phyloP scores from a whole-genome alignment of 2,113 vertebrate species.

The Notothenia rossii region DNA sequence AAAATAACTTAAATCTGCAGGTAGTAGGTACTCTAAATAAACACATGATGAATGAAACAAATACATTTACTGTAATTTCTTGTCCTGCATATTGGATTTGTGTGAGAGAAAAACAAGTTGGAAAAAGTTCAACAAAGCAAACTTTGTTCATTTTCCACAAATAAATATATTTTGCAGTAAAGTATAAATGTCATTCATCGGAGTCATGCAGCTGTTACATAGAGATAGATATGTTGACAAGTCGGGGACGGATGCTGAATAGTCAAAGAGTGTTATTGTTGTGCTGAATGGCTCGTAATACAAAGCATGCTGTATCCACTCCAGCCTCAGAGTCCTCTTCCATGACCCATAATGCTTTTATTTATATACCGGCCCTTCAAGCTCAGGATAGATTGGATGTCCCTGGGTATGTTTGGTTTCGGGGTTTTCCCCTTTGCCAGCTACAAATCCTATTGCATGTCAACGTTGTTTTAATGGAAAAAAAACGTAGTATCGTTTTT shows the following conservation, averaged over 20 bases:
- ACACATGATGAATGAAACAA: background rate
- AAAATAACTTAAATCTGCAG: background rate
- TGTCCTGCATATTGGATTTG: background rate
- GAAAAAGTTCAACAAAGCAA: background rate
- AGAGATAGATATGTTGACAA: conserved; percentile 12
- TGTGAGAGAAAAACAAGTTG: background rate
- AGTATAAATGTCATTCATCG: background rate
- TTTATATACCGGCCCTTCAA: background rate
- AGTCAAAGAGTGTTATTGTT: conserved; percentile 11
- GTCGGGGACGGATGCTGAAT: background rate
- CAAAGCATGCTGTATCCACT: conserved; percentile 14
- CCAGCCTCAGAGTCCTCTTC: background rate
- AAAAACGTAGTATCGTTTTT: too few relatives aligned
- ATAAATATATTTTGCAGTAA: conserved; percentile 1
- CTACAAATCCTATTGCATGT: background rate
- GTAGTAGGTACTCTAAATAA: background rate
- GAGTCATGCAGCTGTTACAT: conserved; percentile 30
- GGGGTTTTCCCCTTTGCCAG: background rate
- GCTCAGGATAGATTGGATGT: background rate
- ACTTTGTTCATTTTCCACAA: background rate
- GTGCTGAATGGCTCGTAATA: background rate
- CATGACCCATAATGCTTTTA: background rate
- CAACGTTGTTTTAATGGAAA: background rate
- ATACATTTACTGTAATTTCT: background rate
- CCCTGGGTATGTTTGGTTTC: background rate